A percentile compares a stretch with the other conserved stretches of the same genome.
These are phyloP conservation scores for Tolmerus cingulatus DNA, from an alignment of 2,888 invertebrate species.

Conservation along the genomic window DNA sequence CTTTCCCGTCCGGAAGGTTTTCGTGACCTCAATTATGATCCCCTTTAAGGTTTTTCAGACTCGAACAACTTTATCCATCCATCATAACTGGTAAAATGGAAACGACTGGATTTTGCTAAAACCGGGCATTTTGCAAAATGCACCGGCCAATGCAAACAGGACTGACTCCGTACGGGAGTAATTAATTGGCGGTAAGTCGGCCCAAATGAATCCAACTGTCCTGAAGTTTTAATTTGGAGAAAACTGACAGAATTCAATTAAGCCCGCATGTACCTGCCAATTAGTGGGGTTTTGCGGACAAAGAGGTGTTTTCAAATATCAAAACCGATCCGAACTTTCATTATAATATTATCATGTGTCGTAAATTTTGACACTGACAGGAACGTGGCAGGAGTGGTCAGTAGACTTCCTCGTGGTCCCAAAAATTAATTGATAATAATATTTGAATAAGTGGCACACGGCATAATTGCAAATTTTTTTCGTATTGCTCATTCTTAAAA, in stretches of 20 bases:
- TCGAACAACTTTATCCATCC: conserved; percentile 22
- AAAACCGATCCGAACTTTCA: conserved; percentile 34
- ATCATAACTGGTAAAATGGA: conserved; percentile 31
- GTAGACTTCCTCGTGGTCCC: neutral
- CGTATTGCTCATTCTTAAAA: neutral
- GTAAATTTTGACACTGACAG: conserved; percentile 31
- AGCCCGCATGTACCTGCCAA: conserved; percentile 35
- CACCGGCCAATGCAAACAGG: conserved; percentile 9
- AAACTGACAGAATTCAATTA: conserved; percentile 43
- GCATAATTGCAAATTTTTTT: neutral
- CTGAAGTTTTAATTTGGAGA: conserved; percentile 38
- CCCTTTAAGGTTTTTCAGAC: conserved; percentile 16
- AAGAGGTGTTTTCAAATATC: conserved; percentile 36
- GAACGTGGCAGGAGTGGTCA: conserved; percentile 19
- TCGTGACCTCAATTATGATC: conserved; percentile 47
- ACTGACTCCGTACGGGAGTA: conserved; percentile 1
- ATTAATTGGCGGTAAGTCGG: conserved; percentile 33
- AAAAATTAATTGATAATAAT: neutral
- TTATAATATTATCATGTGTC: conserved; percentile 41
- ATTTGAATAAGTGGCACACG: conserved; percentile 3
- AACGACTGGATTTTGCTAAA: conserved; percentile 13
- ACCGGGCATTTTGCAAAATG: neutral
- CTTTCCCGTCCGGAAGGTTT: conserved; percentile 48
- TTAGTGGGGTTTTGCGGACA: conserved; percentile 21
- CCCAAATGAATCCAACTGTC: conserved; percentile 20